phyloP scores from a whole-genome alignment of 2,113 vertebrate species.

The Gallinago jamesoni region DNA sequence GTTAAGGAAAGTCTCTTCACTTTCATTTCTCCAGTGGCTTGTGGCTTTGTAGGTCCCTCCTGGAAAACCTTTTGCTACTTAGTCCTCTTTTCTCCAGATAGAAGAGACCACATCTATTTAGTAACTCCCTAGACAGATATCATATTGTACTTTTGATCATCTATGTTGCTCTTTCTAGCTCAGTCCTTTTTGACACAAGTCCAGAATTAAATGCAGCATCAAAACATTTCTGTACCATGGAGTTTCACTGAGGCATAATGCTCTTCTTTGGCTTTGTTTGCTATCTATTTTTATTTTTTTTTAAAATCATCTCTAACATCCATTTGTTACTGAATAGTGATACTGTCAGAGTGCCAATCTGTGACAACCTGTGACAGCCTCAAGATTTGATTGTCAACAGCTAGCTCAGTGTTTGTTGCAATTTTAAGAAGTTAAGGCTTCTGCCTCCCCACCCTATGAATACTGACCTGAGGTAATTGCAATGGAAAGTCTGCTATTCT shows the following conservation, averaged over 20 bases:
- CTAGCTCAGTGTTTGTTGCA: accelerated
- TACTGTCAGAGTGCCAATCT: neutral
- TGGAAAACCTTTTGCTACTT: neutral
- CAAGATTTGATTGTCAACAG: neutral
- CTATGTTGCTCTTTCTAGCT: neutral
- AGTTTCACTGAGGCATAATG: neutral
- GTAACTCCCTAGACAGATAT: neutral
- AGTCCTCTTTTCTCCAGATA: neutral
- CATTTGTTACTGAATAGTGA: neutral
- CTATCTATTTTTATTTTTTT: too few species aligned
- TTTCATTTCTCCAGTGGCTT: neutral
- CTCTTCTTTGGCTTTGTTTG: neutral
- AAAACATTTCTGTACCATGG: neutral
- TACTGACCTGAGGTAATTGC: neutral
- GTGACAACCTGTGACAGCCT: neutral
- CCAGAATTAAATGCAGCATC: neutral
- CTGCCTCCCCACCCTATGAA: neutral
- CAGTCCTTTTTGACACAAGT: neutral
- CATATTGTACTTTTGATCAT: too few species aligned
- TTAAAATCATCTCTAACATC: neutral
- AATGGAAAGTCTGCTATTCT: neutral
- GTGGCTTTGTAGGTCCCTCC: neutral
- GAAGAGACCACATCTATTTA: neutral
- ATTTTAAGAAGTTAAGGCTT: neutral
- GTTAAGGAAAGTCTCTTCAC: neutral